phyloP scores from a whole-genome alignment of 2,888 invertebrate genomes.

The Helicoverpa assulta region DNA sequence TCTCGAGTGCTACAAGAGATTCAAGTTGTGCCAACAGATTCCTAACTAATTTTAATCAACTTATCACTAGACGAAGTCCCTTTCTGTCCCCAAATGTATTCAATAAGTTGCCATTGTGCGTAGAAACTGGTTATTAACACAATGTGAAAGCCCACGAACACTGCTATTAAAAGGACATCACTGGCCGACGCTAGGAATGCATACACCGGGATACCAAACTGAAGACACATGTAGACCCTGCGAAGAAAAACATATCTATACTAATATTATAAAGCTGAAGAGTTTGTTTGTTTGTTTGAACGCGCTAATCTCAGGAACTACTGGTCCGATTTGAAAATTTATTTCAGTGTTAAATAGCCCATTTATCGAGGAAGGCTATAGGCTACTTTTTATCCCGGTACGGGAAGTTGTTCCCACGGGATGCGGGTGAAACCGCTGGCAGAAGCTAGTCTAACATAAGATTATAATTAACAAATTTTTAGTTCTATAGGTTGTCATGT shows the following conservation, averaged over 20 bases:
- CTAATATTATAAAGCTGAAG: no score
- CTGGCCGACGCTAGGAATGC: slow-evolving; percentile 55
- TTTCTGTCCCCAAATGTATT: slow-evolving; percentile 38
- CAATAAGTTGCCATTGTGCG: slow-evolving; percentile 56
- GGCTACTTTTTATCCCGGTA: no score
- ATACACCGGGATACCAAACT: slow-evolving; percentile 67
- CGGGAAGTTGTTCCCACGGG: no score
- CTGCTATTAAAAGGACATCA: slow-evolving; percentile 28
- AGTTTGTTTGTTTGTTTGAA: no score
- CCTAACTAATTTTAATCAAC: slow-evolving; percentile 6
- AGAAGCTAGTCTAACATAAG: no score
- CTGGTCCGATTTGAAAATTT: no score
- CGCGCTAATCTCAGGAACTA: no score
- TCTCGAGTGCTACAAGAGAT: not conserved
- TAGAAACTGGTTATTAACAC: slow-evolving; percentile 29
- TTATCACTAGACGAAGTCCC: not conserved
- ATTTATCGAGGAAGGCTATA: no score
- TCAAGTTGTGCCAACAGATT: not conserved
- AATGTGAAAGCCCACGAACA: not conserved
- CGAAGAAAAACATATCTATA: slow-evolving; percentile 12
- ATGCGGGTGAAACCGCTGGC: no score
- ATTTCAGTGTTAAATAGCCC: no score
- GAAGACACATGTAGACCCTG: slow-evolving; percentile 65
- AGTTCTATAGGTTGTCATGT: no score
- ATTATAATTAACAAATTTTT: no score